Conservation (phyloP, 1,140 invertebrate species). For the Hypothenemus hampei region DNA sequence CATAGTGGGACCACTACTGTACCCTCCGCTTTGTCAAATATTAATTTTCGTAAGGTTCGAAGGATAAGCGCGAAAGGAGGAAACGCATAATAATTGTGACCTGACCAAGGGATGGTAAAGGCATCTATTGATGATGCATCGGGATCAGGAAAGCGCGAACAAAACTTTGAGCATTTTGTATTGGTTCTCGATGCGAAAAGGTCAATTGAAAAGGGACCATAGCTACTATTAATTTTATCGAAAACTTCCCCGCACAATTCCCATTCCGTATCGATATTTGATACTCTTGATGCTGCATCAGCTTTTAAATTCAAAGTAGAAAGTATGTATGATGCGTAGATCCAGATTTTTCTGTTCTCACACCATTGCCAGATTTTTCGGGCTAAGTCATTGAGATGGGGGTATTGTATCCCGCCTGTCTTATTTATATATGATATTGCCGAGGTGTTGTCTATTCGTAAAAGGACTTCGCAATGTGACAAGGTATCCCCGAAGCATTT, state of each 20-base stretch:
- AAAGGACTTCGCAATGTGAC: slow-evolving; percentile 3
- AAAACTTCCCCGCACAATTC: not conserved
- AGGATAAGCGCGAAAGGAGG: slow-evolving; percentile 33
- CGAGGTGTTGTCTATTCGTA: slow-evolving; percentile 11
- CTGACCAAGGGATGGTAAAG: slow-evolving; percentile 36
- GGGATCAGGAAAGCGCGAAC: slow-evolving; percentile 17
- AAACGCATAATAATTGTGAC: slow-evolving; percentile 6
- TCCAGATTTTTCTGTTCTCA: slow-evolving; percentile 1
- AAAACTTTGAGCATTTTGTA: slow-evolving; percentile 18
- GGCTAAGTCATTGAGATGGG: not conserved
- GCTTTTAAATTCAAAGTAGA: slow-evolving; percentile 31
- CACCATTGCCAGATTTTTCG: slow-evolving; percentile 8
- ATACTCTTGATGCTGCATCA: slow-evolving; percentile 30
- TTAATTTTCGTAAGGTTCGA: slow-evolving; percentile 22
- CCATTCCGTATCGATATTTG: slow-evolving; percentile 5
- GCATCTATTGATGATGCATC: slow-evolving; percentile 31
- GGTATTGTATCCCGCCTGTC: slow-evolving; percentile 2
- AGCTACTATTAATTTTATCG: not conserved
- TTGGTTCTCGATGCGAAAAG: slow-evolving; percentile 15
- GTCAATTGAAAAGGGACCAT: slow-evolving; percentile 7
- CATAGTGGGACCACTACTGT: slow-evolving; percentile 34
- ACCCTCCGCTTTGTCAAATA: slow-evolving; percentile 28
- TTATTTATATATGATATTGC: slow-evolving; percentile 10
- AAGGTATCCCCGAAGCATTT: slow-evolving; percentile 9
- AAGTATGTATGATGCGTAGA: slow-evolving; percentile 33